Evolutionary conservation across 2,113 vertebrate species (phyloP), one percentile per base, ranked within the genome.

Genomic region (Rhadina sibilatrix): DNA sequence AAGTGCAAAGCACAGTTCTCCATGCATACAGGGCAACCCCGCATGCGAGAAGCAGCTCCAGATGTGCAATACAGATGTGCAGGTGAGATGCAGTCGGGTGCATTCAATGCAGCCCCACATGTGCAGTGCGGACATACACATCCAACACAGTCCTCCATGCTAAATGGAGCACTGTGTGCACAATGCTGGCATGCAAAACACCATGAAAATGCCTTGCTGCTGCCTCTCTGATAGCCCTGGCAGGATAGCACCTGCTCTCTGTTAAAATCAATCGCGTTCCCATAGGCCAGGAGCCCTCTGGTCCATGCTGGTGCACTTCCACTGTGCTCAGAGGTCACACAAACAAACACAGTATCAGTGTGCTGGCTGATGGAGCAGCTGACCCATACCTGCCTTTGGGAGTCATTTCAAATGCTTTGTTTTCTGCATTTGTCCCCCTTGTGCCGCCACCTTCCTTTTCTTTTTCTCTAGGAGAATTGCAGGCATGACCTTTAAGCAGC

Each of bases 171-270:
- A 35, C 17, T 1, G 2, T 33, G n/a, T 38, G 59, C 7, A 3
- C 37, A 37, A n/a, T 5, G 28, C 24, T 28, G 75, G 11, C 38
- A 12, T 4, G n/a, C 25, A 87, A 49, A 87, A 61, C 17, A 31
- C 64, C 1, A 2, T 0, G 0, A 33, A 50, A 17, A 5, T 21
- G 10, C 35, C 56, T 87, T 1, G 0, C 33, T 19, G 0, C 1
- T 13, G 25, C 30, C 52, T 50, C 47, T 63, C 52, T n/a, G 18
- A 33, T 1, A 65, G 75, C 52, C n/a, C 60, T 15, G 52, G 40
- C 23, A 38, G 54, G 61, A 76, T 4, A 2, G 31, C 47, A 88
- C 61, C 10, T 1, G 0, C 24, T 47, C 46, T 59, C 77, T 27
- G 11, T 16, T 35, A 47, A 65, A 83, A 52, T 16, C 37, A 25